Evolutionary conservation across 2,113 vertebrate species (phyloP).

Genomic region (Heterocephalus glaber): DNA sequence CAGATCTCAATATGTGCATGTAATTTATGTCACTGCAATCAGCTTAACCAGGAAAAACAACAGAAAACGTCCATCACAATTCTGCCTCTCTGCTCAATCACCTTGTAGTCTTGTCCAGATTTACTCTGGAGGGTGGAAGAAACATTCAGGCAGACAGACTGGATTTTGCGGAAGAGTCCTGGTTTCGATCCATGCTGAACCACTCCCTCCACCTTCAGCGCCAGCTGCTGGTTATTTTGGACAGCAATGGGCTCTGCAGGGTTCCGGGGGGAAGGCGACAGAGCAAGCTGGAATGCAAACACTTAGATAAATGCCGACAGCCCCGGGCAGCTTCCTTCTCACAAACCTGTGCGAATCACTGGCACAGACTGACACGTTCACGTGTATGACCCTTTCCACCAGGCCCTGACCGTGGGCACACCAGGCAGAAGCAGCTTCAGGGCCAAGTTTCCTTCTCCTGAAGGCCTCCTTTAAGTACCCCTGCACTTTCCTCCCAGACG

Average conservation of each 20-base stretch:
- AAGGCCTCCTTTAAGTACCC: not conserved
- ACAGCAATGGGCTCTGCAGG: conserved; percentile 95
- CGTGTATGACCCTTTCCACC: fast-evolving
- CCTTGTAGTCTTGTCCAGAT: conserved; percentile 94
- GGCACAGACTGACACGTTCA: fast-evolving
- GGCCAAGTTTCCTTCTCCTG: not conserved
- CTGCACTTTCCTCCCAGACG: not conserved
- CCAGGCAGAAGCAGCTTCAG: not conserved
- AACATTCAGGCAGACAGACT: conserved; percentile 95
- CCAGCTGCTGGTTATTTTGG: conserved; percentile 95
- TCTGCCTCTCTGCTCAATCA: conserved; percentile 66
- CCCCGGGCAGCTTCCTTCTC: not conserved
- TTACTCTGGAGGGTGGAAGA: conserved; percentile 96
- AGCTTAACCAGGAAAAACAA: not conserved
- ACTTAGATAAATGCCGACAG: not conserved
- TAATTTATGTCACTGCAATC: not conserved
- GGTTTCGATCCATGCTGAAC: conserved; percentile 96
- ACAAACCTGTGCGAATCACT: not conserved
- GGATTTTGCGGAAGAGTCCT: conserved; percentile 97
- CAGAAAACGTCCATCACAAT: not conserved
- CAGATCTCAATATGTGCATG: not conserved
- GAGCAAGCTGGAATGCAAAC: conserved; percentile 90
- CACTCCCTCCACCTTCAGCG: conserved; percentile 97
- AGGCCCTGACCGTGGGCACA: not conserved
- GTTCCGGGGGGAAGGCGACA: conserved; percentile 96